These are phyloP conservation scores for Mylabris sibirica DNA, from an alignment of 2,888 invertebrate genomes.

Conservation along the genomic window DNA sequence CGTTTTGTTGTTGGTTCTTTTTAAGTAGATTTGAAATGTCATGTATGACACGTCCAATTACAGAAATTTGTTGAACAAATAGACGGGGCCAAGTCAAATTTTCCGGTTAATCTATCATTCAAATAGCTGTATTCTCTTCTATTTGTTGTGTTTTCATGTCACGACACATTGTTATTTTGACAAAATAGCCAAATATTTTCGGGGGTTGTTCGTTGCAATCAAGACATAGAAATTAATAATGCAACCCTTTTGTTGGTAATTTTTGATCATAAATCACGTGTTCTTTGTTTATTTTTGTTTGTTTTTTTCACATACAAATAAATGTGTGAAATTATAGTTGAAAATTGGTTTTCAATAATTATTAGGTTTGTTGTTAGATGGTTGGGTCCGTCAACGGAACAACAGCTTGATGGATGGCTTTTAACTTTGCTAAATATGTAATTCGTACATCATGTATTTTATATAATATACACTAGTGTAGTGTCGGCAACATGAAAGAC, in stretches of 20 bases:
- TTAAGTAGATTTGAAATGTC: not conserved
- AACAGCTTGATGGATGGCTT: constrained; percentile 24
- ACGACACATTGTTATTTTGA: constrained; percentile 24
- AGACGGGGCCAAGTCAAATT: constrained; percentile 26
- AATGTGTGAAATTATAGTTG: constrained; percentile 20
- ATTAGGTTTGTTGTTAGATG: not conserved
- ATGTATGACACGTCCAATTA: constrained; percentile 20
- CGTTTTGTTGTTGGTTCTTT: not conserved
- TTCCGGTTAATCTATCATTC: constrained; percentile 35
- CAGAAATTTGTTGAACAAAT: constrained; percentile 22
- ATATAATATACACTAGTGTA: not conserved
- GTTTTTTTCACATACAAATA: not conserved
- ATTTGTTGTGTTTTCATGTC: constrained; percentile 24
- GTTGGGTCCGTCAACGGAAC: not conserved
- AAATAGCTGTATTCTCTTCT: constrained; percentile 31
- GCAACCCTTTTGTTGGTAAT: constrained; percentile 14
- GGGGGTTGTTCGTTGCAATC: constrained; percentile 24
- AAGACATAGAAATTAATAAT: constrained; percentile 27
- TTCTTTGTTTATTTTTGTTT: not conserved
- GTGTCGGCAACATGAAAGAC: constrained; percentile 46
- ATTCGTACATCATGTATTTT: constrained; percentile 23
- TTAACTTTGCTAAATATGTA: constrained; percentile 30
- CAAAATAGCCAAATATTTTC: constrained; percentile 27
- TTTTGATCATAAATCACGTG: constrained; percentile 13
- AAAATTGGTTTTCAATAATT: not conserved